phyloP scores from a whole-genome alignment of 2,113 vertebrate species.

The Pipa parva region DNA sequence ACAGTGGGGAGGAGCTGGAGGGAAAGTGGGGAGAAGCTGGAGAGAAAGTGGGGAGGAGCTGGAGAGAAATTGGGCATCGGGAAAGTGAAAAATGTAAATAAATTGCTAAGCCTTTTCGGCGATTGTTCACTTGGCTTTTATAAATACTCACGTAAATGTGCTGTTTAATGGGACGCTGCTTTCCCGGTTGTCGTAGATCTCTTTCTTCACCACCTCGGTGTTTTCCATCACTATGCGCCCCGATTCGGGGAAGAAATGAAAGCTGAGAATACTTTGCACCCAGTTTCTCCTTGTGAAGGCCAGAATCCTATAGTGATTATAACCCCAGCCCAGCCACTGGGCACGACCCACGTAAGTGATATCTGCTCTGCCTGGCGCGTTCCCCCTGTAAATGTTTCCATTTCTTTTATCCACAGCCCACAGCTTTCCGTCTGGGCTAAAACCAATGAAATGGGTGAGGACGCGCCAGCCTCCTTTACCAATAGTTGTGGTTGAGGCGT shows the following conservation, averaged over 20 bases:
- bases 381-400: neutral
- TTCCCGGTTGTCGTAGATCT: neutral
- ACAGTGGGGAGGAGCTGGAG: too few relatives aligned
- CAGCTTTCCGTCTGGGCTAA: neutral
- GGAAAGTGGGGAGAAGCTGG: too few relatives aligned
- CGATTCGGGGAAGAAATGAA: neutral
- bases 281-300: neutral
- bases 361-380: neutral
- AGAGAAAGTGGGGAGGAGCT: too few relatives aligned
- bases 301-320: neutral
- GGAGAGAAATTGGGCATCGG: too few relatives aligned
- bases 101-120: too few relatives aligned
- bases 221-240: neutral
- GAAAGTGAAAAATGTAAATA: too few relatives aligned
- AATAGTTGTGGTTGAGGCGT: neutral
- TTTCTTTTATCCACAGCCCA: neutral
- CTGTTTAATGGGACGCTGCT: neutral
- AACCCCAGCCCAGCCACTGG: neutral
- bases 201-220: neutral
- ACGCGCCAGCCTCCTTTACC: neutral
- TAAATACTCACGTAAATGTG: conserved; percentile 4
- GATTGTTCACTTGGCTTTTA: too few relatives aligned
- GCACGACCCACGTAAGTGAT: neutral
- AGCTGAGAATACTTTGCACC: neutral
- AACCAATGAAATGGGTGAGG: neutral